These are phyloP conservation scores for Myripristis murdjan DNA, from an alignment of 2,797 vertebrate species.

Conservation along the genomic window DNA sequence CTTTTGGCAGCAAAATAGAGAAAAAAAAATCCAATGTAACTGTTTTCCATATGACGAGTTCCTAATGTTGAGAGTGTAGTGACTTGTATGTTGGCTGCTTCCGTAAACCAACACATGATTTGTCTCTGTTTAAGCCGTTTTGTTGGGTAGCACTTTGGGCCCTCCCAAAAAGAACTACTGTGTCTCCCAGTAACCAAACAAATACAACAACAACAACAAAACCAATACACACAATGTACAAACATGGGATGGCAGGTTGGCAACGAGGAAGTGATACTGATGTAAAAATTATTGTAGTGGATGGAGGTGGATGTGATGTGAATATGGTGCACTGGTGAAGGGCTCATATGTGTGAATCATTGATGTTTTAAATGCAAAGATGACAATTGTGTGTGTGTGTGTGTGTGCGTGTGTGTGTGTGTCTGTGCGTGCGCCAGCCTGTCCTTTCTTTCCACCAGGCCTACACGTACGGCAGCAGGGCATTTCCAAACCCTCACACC, in stretches of 20 bases:
- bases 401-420: constrained; percentile 45
- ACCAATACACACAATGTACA: constrained; percentile 26
- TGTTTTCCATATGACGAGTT: constrained; percentile 6
- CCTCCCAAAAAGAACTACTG: constrained; percentile 4
- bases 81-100: constrained; percentile 17
- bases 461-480: constrained; percentile 46
- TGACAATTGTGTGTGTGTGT: constrained; percentile 25
- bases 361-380: constrained; percentile 46
- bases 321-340: constrained; percentile 28
- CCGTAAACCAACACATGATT: neutral
- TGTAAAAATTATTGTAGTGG: constrained; percentile 40
- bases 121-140: constrained; percentile 7
- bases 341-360: constrained; percentile 39
- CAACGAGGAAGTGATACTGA: constrained; percentile 21
- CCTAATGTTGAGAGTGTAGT: neutral
- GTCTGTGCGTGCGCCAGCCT: constrained; percentile 54
- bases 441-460: constrained; percentile 61
- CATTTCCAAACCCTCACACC: constrained; percentile 36
- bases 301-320: constrained; percentile 40
- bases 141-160: neutral
- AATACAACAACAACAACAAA: constrained; percentile 40
- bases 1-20: constrained; percentile 1
- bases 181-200: constrained; percentile 9
- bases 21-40: neutral
- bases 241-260: constrained; percentile 38